These are phyloP conservation scores for Ameiurus melas DNA, from an alignment of 2,113 vertebrate species.

Conservation along the genomic window DNA sequence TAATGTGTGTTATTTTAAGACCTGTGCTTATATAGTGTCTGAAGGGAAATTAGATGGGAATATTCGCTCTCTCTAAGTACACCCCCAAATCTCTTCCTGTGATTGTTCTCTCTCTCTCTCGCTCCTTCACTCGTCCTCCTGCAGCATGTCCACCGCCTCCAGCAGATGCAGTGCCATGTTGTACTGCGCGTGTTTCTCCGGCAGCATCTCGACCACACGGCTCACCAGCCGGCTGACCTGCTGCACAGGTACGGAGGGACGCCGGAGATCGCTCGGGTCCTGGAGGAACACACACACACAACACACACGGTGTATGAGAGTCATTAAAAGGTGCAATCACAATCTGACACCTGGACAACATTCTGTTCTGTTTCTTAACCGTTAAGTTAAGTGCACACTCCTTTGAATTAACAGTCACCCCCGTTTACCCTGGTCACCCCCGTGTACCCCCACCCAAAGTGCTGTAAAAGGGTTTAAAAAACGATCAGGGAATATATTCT, in stretches of 20 bases:
- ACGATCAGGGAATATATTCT: too few relatives aligned
- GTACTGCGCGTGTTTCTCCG: constrained; percentile 92
- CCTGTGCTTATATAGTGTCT: constrained; percentile 24
- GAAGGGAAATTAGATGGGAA: neutral
- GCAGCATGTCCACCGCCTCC: constrained; percentile 84
- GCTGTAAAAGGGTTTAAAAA: too few relatives aligned
- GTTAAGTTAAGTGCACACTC: too few relatives aligned
- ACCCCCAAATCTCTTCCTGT: neutral
- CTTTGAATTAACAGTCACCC: too few relatives aligned
- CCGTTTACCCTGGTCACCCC: too few relatives aligned
- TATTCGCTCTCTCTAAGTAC: neutral
- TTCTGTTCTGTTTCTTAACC: too few relatives aligned
- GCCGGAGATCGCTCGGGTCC: constrained; percentile 89
- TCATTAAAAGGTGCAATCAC: too few relatives aligned
- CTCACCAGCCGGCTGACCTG: constrained; percentile 82
- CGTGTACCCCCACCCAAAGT: too few relatives aligned
- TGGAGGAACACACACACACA: constrained; percentile 57
- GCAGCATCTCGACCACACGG: constrained; percentile 88
- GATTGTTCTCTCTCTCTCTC: neutral
- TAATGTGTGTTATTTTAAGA: neutral
- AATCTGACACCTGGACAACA: too few relatives aligned
- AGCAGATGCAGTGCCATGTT: constrained; percentile 87
- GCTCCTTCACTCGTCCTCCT: constrained; percentile 59
- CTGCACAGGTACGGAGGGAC: constrained; percentile 79
- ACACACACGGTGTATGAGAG: neutral